Evolutionary conservation across 2,797 vertebrate genomes (phyloP).

Genomic region (Coendou prehensilis): DNA sequence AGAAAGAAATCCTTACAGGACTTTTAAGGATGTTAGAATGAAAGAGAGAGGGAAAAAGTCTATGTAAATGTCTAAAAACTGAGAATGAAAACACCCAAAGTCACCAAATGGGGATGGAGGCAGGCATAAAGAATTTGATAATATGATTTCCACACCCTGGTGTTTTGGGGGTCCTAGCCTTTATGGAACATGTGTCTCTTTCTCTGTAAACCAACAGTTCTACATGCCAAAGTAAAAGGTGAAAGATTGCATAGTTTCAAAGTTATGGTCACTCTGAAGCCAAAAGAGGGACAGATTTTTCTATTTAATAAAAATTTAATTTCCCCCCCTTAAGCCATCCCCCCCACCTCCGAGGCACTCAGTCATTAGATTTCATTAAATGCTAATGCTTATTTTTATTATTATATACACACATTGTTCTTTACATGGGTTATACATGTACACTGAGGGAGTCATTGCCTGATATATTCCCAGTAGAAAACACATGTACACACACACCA

Average conservation of each 20-base stretch:
- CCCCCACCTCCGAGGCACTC: constrained; percentile 12
- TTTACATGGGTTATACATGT: constrained; percentile 52
- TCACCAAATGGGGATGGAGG: not conserved
- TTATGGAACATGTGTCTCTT: constrained; percentile 21
- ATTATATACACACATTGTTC: constrained; percentile 49
- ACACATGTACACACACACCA: constrained; percentile 19
- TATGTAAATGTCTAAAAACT: constrained; percentile 7
- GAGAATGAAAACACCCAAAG: not conserved
- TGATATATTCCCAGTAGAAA: constrained; percentile 69
- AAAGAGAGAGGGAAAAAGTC: not conserved
- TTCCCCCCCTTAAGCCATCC: constrained; percentile 44
- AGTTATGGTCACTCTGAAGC: constrained; percentile 49
- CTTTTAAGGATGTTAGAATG: constrained; percentile 12
- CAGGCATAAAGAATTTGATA: not conserved
- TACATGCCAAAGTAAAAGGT: constrained; percentile 49
- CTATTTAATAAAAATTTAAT: constrained; percentile 67
- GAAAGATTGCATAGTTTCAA: constrained; percentile 45
- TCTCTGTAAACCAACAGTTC: constrained; percentile 40
- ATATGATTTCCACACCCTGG: not conserved
- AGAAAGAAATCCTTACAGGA: not conserved
- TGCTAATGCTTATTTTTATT: constrained; percentile 68
- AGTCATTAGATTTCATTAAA: constrained; percentile 59
- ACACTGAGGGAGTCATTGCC: constrained; percentile 65
- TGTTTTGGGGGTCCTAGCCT: not conserved
- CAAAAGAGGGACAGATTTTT: constrained; percentile 28